Base-by-base conservation (phyloP, 2,797 vertebrate species). In the Austrolebias charrua region DNA sequence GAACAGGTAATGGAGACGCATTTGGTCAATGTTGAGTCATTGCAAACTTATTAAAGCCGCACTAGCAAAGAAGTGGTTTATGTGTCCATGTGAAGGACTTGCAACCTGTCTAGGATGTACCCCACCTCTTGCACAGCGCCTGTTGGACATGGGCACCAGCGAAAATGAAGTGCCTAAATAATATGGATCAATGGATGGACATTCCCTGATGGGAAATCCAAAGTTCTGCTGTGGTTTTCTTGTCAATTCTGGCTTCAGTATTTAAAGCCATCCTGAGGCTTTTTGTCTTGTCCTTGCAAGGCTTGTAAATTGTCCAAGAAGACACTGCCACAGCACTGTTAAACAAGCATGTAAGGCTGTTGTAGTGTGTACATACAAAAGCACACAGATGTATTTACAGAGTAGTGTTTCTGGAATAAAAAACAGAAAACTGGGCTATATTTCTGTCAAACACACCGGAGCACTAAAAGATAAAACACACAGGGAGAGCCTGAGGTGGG, bases 341-440 rank as follows among this genome's bases (percentile, higher is more conserved):
- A 85, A 82, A 67, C 66, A 77, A 76, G 72, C 70, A 75, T 73
- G 71, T 71, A 47, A 24, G 55, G 31, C 59, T 65, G 15, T 55
- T 44, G 18, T 52, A 55, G 11, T 49, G 59, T 53, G 67, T 77
- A 19, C 57, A 28, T 73, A 75, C 83, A 40, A 13, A 40, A 19
- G 57, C 24, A 73, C 75, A 85, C 2, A 40, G 78, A 78, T 88
- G 79, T 87, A 87, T 90, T 91, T 89, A 86, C 82, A 71, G 71
- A 51, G 75, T 74, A 85, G 83, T 81, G 74, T 69, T 83, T 77
- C 69, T 80, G 73, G 79, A 86, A 48, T 85, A 84, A 38, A 38
- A 40, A 12, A 40, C 3, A 40, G 38, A 74, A 75, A 71, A 73
- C 78, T 74, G 74, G 61, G 81, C 78, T 80, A 79, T 87, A 86